Percentiles rank a stretch among this genome's conserved stretches.
phyloP scores from a whole-genome alignment of 92 coral and sea anemone species.

The Phenganax stokvisi region DNA sequence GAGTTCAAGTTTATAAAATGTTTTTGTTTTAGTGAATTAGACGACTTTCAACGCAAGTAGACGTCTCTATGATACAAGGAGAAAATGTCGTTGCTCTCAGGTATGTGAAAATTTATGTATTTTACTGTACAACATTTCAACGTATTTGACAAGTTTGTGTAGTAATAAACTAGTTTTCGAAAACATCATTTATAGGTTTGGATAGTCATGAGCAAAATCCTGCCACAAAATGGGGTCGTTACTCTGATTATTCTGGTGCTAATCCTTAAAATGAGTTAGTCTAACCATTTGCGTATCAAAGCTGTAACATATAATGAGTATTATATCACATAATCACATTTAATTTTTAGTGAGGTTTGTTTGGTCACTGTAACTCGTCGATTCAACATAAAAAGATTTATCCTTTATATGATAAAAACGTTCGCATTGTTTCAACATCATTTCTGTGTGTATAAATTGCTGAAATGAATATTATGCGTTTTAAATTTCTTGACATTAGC shows the following conservation, averaged over 20 bases:
- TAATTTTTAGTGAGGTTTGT: conserved; percentile 4
- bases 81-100: conserved; percentile 20
- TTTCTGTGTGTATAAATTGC: too few species aligned
- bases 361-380: not conserved
- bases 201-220: conserved; percentile 11
- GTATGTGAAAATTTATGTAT: conserved; percentile 9
- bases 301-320: not conserved
- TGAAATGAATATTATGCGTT: too few species aligned
- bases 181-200: not conserved
- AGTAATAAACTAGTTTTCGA: not conserved
- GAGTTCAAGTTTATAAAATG: not conserved
- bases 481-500: too few species aligned
- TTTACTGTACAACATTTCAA: not conserved
- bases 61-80: not conserved
- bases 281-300: not conserved
- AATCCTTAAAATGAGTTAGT: conserved; percentile 37
- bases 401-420: not conserved
- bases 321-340: not conserved
- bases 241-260: conserved; percentile 9
- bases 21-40: not conserved
- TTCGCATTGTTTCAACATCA: too few species aligned
- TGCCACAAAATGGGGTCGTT: conserved; percentile 22
- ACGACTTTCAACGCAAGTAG: not conserved
- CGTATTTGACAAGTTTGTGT: not conserved
- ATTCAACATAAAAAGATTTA: not conserved